Percentiles rank a stretch among this genome's conserved stretches.
Evolutionary conservation across 2,113 vertebrate genomes (phyloP).

Genomic region (Gracilinanus agilis): DNA sequence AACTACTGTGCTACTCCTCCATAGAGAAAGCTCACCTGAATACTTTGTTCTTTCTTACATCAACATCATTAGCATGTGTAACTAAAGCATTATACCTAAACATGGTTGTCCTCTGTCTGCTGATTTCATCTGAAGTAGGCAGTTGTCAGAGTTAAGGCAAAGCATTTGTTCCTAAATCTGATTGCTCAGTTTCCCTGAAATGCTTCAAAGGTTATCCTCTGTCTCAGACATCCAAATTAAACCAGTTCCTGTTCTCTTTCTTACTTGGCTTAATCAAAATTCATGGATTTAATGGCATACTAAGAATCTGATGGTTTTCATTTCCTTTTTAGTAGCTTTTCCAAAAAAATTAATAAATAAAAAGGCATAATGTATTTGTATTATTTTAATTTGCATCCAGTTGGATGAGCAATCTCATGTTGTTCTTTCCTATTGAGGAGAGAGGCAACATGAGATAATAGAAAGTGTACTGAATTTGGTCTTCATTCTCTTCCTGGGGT

Average conservation of each 20-base stretch:
- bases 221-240: neutral
- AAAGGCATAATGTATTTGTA: constrained; percentile 26
- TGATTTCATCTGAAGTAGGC: neutral
- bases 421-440: neutral
- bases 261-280: constrained; percentile 49
- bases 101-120: neutral
- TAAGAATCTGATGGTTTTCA: neutral
- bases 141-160: neutral
- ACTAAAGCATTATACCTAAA: neutral
- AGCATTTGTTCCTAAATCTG: neutral
- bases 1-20: too few relatives aligned
- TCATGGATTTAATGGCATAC: constrained; percentile 22
- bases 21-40: neutral
- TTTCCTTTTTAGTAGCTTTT: constrained; percentile 13
- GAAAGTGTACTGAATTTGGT: neutral
- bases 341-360: constrained; percentile 43
- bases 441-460: neutral
- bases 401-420: constrained; percentile 31
- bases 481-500: neutral
- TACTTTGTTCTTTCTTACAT: neutral
- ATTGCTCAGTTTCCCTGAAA: neutral
- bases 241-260: neutral
- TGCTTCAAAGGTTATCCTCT: neutral
- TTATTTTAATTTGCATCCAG: constrained; percentile 48
- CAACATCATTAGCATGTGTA: neutral